Base-by-base conservation (phyloP, 2,113 vertebrate genomes). In the Anguilla japonica region DNA sequence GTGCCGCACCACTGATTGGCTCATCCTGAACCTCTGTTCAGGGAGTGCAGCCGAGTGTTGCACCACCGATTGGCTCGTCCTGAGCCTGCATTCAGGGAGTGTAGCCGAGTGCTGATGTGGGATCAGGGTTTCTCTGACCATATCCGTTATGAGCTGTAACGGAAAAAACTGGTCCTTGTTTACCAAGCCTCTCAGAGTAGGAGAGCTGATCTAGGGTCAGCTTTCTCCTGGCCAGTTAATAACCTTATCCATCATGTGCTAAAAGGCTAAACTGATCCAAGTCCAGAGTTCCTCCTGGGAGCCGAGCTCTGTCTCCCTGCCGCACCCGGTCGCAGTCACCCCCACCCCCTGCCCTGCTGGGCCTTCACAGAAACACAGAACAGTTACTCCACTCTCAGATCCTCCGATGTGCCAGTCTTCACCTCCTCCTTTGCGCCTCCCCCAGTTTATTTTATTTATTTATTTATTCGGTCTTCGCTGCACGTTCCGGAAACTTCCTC, bases 51-150 rank as follows among this genome's bases (percentile, higher is more conserved):
- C n/a, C 18, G 18, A 82, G 50, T 57, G 82, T 14, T 2, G 26
- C 50, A 46, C 16, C 29, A 57, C 90, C 90, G 89, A 86, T 90
- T 89, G 89, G 88, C 84, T 46, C 26, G 26, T 20, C 56, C 29
- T 22, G 34, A 5, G 8, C 1, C 2, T 29, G 50, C 7, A 29
- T 75, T n/a, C n/a, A 9, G n/a, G 9, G 22, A 56, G 29, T 41
- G 78, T 34, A 34, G 34, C 34, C 43, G 43, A 46, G 8, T 46
- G 43, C 43, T 46, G 43, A 46, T 46, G 5, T 46, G 43, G 43
- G 43, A 8, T 46, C 43, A 46, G 43, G 43, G 4, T 46, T 46
- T 8, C 8, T 46, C 43, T 46, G 43, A 6, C 43, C 43, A 46
- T 46, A 46, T 46, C 43, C 43, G 8, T 46, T 46, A 46, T 8